These are phyloP conservation scores for Cataglyphis albicans DNA, from an alignment of 2,888 invertebrate species.

Conservation along the genomic window DNA sequence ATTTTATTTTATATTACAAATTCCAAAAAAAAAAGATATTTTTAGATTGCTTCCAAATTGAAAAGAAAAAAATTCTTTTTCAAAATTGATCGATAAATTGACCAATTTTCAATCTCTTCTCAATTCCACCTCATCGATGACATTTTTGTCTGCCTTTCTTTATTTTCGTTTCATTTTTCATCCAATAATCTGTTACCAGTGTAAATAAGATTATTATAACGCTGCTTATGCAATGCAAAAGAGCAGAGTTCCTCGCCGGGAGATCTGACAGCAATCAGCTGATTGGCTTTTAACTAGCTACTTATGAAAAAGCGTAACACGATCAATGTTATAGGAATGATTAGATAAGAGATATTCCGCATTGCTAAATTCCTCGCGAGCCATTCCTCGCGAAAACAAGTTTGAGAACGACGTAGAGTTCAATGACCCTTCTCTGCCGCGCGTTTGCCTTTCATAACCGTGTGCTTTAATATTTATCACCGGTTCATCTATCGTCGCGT, in stretches of 20 bases:
- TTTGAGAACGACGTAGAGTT: conserved; percentile 65
- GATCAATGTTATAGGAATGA: conserved; percentile 73
- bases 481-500: conserved; percentile 38
- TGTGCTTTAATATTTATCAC: conserved; percentile 67
- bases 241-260: background rate
- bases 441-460: conserved; percentile 73
- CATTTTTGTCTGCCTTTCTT: background rate
- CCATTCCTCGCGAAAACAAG: conserved; percentile 71
- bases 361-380: conserved; percentile 69
- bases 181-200: background rate
- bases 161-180: background rate
- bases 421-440: conserved; percentile 64
- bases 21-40: background rate
- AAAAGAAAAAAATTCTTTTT: background rate
- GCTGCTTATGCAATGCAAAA: background rate
- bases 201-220: background rate
- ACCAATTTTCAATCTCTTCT: background rate
- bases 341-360: conserved; percentile 70
- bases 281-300: background rate
- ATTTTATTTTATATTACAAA: background rate
- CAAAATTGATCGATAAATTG: background rate
- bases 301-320: conserved; percentile 48
- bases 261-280: background rate
- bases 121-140: background rate
- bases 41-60: background rate